These are phyloP conservation scores for Drosophila bipectinata DNA, from an alignment of 1,140 invertebrate genomes.

Conservation along the genomic window DNA sequence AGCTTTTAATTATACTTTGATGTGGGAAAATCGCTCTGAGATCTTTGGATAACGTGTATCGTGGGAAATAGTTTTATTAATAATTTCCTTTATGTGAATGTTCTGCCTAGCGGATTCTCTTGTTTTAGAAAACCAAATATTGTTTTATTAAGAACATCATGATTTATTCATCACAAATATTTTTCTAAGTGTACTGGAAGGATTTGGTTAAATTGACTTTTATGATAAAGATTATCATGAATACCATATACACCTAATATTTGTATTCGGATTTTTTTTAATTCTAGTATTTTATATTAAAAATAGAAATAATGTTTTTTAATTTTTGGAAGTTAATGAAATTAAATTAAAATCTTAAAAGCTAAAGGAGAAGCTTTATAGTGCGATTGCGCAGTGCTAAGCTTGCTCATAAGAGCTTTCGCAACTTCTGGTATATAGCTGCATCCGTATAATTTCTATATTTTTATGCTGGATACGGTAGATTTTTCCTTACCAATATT, in stretches of 20 bases:
- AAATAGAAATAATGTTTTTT: neutral
- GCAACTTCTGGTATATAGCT: neutral
- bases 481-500: neutral
- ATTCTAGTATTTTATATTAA: too few relatives aligned
- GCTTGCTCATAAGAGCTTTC: neutral
- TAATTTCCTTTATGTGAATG: neutral
- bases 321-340: neutral
- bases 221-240: too few relatives aligned
- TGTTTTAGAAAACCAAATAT: too few relatives aligned
- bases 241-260: too few relatives aligned
- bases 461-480: neutral
- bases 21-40: neutral
- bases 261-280: too few relatives aligned
- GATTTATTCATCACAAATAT: too few relatives aligned
- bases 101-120: neutral
- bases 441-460: neutral
- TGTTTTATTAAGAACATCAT: too few relatives aligned
- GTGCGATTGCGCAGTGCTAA: neutral
- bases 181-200: too few relatives aligned
- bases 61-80: neutral
- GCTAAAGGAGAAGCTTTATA: neutral
- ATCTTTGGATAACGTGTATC: neutral
- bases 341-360: neutral
- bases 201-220: too few relatives aligned
- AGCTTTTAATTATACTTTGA: constrained; percentile 1